A percentile compares a stretch with the other conserved stretches of the same genome.
phyloP scores from a whole-genome alignment of 1,140 invertebrate species.

The Hycleus cichorii region DNA sequence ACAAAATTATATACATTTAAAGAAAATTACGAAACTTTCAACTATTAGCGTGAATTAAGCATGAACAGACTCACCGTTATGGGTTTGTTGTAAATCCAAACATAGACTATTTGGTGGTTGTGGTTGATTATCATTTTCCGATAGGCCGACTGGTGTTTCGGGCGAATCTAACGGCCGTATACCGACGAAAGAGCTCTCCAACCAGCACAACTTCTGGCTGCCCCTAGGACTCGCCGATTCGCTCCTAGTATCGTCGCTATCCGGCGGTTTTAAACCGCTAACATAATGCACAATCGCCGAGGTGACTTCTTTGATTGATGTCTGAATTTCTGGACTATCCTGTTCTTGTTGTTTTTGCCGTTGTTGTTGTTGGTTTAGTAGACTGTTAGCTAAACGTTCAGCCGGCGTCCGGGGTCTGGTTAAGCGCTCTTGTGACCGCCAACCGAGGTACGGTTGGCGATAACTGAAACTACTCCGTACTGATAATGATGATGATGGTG shows the following conservation, averaged over 20 bases:
- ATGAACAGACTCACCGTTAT: conserved; percentile 53
- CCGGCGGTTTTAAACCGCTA: conserved; percentile 59
- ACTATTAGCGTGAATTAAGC: background rate
- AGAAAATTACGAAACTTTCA: too few relatives aligned
- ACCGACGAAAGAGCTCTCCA: conserved; percentile 85
- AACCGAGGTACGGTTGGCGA: conserved; percentile 77
- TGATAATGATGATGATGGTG: conserved; percentile 34
- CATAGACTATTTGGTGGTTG: conserved; percentile 30
- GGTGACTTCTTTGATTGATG: conserved; percentile 85
- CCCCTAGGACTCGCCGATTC: conserved; percentile 40
- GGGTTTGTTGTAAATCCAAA: conserved; percentile 47
- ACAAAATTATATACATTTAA: too few relatives aligned
- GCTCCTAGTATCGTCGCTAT: conserved; percentile 26
- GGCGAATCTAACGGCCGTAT: conserved; percentile 75
- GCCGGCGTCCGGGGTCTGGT: conserved; percentile 71
- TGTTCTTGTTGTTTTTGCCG: conserved; percentile 28
- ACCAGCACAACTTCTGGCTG: conserved; percentile 65
- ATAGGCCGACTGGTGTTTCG: conserved; percentile 64
- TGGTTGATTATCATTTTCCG: conserved; percentile 28
- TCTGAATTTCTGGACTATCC: conserved; percentile 72
- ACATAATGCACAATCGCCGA: conserved; percentile 90
- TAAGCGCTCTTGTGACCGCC: conserved; percentile 79
- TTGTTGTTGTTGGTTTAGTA: conserved; percentile 44
- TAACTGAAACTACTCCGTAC: conserved; percentile 55
- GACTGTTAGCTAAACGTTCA: conserved; percentile 64